These are phyloP conservation scores for Diadromus collaris DNA, from an alignment of 2,888 invertebrate genomes.

Conservation along the genomic window DNA sequence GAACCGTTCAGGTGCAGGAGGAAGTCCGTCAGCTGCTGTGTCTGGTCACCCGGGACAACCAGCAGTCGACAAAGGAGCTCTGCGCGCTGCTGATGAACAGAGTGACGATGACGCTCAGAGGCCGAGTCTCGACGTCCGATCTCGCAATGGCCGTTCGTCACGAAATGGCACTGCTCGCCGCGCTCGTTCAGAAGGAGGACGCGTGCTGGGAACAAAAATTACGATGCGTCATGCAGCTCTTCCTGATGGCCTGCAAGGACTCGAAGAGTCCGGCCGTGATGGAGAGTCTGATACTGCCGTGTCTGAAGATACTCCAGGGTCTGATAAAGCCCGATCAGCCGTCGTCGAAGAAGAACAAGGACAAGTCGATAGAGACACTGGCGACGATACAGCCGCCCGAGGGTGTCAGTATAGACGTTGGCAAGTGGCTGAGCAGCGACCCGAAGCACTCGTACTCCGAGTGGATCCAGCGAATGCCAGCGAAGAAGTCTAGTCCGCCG, in stretches of 20 bases:
- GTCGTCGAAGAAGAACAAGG: conserved; percentile 82
- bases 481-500: conserved; percentile 76
- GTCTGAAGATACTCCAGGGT: conserved; percentile 93
- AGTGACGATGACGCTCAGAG: conserved; percentile 90
- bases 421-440: conserved; percentile 88
- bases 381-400: conserved; percentile 82
- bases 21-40: conserved; percentile 95
- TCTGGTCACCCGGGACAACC: conserved; percentile 93
- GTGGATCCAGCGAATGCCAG: conserved; percentile 86
- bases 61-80: conserved; percentile 90
- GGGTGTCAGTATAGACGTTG: conserved; percentile 86
- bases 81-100: conserved; percentile 91
- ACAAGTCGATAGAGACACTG: conserved; percentile 81
- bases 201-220: conserved; percentile 97
- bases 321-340: conserved; percentile 87
- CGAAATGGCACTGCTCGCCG: conserved; percentile 93
- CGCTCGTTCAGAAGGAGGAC: conserved; percentile 95
- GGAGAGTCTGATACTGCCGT: conserved; percentile 95
- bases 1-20: conserved; percentile 91
- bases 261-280: conserved; percentile 93
- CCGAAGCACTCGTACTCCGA: conserved; percentile 85
- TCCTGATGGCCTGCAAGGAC: conserved; percentile 89
- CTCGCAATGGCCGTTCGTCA: conserved; percentile 91
- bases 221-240: conserved; percentile 92
- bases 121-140: conserved; percentile 88